Evolutionary conservation across 2,113 vertebrate species (phyloP).

Genomic region (Diadophis punctatus): DNA sequence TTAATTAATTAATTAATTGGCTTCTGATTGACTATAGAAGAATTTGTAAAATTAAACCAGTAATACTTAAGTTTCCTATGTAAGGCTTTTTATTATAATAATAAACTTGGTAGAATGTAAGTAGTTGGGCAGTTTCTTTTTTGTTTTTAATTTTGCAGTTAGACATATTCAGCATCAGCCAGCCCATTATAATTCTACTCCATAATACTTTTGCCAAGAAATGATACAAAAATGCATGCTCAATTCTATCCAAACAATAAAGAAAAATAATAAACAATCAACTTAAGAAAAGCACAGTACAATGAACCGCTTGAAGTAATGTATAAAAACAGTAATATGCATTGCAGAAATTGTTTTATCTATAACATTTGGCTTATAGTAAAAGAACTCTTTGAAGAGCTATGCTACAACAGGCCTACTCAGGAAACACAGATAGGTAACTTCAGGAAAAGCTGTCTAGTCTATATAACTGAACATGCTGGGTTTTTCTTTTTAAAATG

Average conservation of each 20-base stretch:
- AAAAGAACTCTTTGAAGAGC: too few relatives aligned
- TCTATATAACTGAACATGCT: too few relatives aligned
- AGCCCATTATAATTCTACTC: background rate
- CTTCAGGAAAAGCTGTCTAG: too few relatives aligned
- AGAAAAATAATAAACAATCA: background rate
- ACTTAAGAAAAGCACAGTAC: background rate
- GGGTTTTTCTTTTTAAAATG: too few relatives aligned
- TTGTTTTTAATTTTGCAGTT: background rate
- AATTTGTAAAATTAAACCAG: background rate
- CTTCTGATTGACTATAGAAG: background rate
- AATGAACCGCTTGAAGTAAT: background rate
- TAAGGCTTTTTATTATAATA: background rate
- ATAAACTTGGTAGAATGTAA: background rate
- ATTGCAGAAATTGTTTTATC: too few relatives aligned
- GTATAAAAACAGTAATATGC: too few relatives aligned
- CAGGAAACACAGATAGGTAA: too few relatives aligned
- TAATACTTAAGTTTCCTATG: background rate
- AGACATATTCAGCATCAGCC: background rate
- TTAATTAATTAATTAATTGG: background rate
- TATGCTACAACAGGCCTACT: too few relatives aligned
- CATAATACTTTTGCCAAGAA: fast-evolving
- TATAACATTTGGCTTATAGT: too few relatives aligned
- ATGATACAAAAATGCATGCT: background rate
- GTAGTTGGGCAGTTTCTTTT: background rate
- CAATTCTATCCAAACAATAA: background rate